Conservation (phyloP, 2,113 vertebrate genomes). For the Pterocles gutturalis region DNA sequence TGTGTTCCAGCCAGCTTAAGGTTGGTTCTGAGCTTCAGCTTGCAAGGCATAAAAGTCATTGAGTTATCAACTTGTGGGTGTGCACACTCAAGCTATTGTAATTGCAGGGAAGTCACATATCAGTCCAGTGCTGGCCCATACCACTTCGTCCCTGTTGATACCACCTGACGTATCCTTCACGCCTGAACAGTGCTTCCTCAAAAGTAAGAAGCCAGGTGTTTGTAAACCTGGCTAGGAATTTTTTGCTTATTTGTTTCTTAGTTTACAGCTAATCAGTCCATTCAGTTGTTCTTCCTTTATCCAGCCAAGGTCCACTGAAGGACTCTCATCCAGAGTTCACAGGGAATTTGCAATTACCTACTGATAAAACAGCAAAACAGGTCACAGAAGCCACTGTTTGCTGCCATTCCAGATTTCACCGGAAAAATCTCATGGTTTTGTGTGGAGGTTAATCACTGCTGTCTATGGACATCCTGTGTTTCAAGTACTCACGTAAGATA, state of each 20-base stretch:
- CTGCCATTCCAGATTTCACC: background rate
- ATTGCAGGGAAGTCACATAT: background rate
- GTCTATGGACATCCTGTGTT: background rate
- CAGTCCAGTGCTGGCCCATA: too few species aligned
- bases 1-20: background rate
- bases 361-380: accelerated
- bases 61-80: too few species aligned
- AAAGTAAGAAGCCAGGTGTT: background rate
- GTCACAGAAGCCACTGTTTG: background rate
- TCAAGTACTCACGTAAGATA: background rate
- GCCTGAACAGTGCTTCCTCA: background rate
- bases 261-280: background rate
- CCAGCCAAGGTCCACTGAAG: background rate
- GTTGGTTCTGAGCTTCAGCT: background rate
- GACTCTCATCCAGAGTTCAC: background rate
- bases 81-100: background rate
- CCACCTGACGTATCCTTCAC: background rate
- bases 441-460: background rate
- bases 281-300: background rate
- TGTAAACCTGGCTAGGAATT: background rate
- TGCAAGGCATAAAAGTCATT: background rate
- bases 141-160: background rate
- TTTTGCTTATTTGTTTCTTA: background rate
- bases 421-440: background rate
- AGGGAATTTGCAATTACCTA: background rate